A percentile compares a stretch with the other conserved stretches of the same genome.
Conservation (phyloP, 2,888 invertebrate species). For the Electrophaes corylata region DNA sequence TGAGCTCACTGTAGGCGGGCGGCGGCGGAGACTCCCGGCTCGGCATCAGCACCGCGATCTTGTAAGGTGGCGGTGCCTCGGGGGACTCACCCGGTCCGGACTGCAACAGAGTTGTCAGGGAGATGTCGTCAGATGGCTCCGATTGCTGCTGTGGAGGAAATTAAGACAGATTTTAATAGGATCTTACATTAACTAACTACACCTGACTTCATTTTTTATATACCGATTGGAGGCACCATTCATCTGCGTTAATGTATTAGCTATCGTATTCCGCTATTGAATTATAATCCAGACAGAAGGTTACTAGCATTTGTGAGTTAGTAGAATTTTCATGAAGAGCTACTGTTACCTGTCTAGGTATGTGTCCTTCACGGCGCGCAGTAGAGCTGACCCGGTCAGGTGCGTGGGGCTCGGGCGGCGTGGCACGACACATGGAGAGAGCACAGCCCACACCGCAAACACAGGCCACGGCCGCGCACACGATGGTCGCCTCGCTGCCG, state of each 20-base stretch:
- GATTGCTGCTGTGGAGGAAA: constrained; percentile 32
- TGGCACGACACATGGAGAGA: constrained; percentile 83
- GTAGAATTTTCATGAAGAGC: too few species aligned
- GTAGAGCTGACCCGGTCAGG: constrained; percentile 73
- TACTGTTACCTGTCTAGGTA: constrained; percentile 41
- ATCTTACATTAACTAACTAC: too few species aligned
- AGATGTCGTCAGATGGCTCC: constrained; percentile 68
- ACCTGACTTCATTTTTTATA: too few species aligned
- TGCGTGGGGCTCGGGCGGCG: constrained; percentile 65
- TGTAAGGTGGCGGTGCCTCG: constrained; percentile 90
- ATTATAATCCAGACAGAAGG: too few species aligned
- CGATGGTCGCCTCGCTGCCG: constrained; percentile 85
- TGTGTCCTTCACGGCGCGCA: constrained; percentile 50
- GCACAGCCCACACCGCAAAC: constrained; percentile 86
- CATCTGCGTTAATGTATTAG: too few species aligned
- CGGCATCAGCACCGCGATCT: constrained; percentile 91
- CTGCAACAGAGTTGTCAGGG: constrained; percentile 61
- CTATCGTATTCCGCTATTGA: too few species aligned
- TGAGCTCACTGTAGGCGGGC: constrained; percentile 90
- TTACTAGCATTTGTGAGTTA: too few species aligned
- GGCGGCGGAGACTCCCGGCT: constrained; percentile 81
- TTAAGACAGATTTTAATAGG: neutral
- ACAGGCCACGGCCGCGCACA: constrained; percentile 86
- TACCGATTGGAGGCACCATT: too few species aligned
- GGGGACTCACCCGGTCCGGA: constrained; percentile 45